Percentiles rank a stretch among this genome's conserved stretches.
phyloP scores from a whole-genome alignment of 1,140 invertebrate genomes.

The Drosophila leontia region DNA sequence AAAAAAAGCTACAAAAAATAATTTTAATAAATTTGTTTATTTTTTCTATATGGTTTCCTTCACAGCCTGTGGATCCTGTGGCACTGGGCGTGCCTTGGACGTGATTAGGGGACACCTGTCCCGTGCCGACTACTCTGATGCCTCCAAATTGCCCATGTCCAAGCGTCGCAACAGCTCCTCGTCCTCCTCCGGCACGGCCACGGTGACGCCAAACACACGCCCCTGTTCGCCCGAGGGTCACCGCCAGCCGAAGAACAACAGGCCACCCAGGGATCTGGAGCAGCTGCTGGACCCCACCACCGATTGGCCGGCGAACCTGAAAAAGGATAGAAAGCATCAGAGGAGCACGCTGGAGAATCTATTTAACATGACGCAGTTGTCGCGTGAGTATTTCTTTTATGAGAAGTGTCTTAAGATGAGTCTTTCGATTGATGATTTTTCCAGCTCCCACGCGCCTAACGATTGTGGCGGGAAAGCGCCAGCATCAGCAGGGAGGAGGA shows the following conservation, averaged over 20 bases:
- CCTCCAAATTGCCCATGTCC: neutral
- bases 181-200: neutral
- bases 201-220: neutral
- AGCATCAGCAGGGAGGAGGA: neutral
- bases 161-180: constrained; percentile 2
- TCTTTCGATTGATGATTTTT: neutral
- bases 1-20: neutral
- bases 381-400: neutral
- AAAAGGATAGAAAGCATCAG: neutral
- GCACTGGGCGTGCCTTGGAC: neutral
- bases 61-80: neutral
- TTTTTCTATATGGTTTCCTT: neutral
- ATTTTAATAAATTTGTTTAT: neutral
- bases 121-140: constrained; percentile 2
- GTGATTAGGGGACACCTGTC: constrained; percentile 6
- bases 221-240: neutral
- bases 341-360: constrained; percentile 5
- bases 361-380: neutral
- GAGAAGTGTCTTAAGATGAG: too few relatives aligned
- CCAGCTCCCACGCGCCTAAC: neutral
- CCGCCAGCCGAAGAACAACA: neutral
- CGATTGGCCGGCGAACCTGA: constrained; percentile 1
- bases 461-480: neutral
- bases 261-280: neutral
- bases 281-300: constrained; percentile 13